Base-by-base conservation (phyloP, 2,113 vertebrate species). In the Brachypteracias leptosomus region DNA sequence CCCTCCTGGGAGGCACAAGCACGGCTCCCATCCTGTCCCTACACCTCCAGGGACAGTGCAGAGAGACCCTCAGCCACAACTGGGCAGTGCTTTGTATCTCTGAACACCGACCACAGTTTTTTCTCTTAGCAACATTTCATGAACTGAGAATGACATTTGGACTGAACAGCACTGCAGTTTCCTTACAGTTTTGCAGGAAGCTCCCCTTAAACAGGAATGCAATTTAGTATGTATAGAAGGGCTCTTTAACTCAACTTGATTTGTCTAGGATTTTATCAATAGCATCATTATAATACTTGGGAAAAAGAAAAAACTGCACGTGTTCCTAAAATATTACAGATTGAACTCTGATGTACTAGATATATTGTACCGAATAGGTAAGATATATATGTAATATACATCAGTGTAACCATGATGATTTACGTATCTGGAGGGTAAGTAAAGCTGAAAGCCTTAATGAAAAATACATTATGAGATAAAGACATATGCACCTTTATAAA, bases 41-140 rank as follows among this genome's bases (percentile, higher is more conserved):
- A 24, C 24, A 44, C 8, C 16, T 29, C 44, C 31, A 21, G 49
- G 20, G 35, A 61, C 16, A 76, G 49, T 2, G 0, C 36, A 57
- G 58, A 31, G 15, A 55, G 18, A 71, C 16, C 26, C 16, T 70
- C 68, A 70, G 40, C 14, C 70, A 49, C 22, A 17, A 33, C 66
- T 11, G 35, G 24, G 33, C 49, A 28, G 38, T 7, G 54, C n/a
- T 83, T 47, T 4, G 1, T 46, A 33, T 6, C 49, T 40, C 76
- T 57, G 25, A 81, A 36, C 40, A 36, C 7, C 3, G 0, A 54
- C 33, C 2, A 0, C 20, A 35, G 42, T 21, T 71, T 21, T 5
- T 35, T 38, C 61, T 47, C 18, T 71, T 18, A 55, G 63, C 58
- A 85, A 22, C 5, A 28, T 47, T 58, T 58, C 25, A 77, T 22